Base-by-base conservation (phyloP, 2,888 invertebrate genomes). In the Melanostoma mellinum region DNA sequence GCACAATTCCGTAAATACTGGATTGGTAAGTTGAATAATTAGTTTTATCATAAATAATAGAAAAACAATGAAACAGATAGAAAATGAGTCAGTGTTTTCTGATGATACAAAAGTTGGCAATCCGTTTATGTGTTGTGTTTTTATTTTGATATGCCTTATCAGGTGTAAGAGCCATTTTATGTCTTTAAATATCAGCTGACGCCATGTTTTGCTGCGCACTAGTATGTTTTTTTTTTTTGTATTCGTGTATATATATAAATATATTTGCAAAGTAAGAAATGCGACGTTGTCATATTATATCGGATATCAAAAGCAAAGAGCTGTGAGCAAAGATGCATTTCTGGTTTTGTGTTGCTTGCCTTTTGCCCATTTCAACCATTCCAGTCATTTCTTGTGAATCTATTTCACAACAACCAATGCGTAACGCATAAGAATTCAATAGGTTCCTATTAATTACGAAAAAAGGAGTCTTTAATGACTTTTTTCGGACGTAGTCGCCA, bases 11-110 rank as follows among this genome's bases (percentile, higher is more conserved):
- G 65, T 0, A 78, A 81, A 71, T 78, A 61, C 20, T 82, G 82
- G 82, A 78, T 82, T 40, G 82, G 82, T 82, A 48, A 82, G 82
- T 77, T 50, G 35, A 10, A 46, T 46, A 46, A 42, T 42, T 8
- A 9, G 42, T 42, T 46, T 10, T 4, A n/a, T 3, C 3, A 10
- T 1, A 46, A n/a, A n/a, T 42, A 9, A 9, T 3, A 9, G 3
- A 42, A 42, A 42, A 46, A 20, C 20, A 20, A 20, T 20, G 20
- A 20, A 20, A 20, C 20, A 1, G 20, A 20, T 20, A 20, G 20
- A 20, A 20, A 38, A 55, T 61, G 55, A 76, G 6, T 69, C 60
- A 69, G 9, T 20, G 20, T 20, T 20, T 20, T 20, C 20, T 20
- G 20, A 20, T 20, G 20, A 20, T 20, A 20, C 20, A 20, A 20